These are phyloP conservation scores for Diplodus puntazzo DNA, from an alignment of 2,797 vertebrate genomes.

Conservation along the genomic window DNA sequence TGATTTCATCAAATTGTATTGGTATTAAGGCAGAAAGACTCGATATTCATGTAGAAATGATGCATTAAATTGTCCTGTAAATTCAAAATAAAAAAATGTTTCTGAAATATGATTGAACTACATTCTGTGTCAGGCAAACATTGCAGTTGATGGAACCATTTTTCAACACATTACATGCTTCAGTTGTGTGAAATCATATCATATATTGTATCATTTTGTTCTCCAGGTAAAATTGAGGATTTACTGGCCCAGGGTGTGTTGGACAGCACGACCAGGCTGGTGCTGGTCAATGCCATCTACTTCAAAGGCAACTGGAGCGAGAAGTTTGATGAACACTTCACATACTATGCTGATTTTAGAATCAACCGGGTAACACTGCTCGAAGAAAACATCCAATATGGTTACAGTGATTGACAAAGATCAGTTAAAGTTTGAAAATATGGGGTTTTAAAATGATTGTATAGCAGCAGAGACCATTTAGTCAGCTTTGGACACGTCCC, in stretches of 20 bases:
- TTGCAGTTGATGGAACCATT: too few relatives aligned
- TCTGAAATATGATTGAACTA: not conserved
- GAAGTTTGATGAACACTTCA: slow-evolving; percentile 61
- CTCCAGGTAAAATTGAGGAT: slow-evolving; percentile 82
- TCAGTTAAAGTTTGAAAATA: not conserved
- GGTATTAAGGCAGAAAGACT: not conserved
- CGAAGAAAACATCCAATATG: not conserved
- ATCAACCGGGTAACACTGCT: slow-evolving; percentile 77
- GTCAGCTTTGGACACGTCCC: too few relatives aligned
- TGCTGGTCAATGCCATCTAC: slow-evolving; percentile 87
- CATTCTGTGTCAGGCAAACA: too few relatives aligned
- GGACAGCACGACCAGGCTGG: slow-evolving; percentile 69
- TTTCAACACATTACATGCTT: not conserved
- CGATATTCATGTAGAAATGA: not conserved
- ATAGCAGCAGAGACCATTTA: not conserved
- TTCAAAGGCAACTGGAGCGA: slow-evolving; percentile 85
- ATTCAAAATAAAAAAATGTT: too few relatives aligned
- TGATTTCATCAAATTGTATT: not conserved
- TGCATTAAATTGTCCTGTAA: not conserved
- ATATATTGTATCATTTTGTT: not conserved
- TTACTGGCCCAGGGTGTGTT: slow-evolving; percentile 72
- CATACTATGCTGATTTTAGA: slow-evolving; percentile 67
- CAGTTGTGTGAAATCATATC: not conserved
- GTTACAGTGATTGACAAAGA: not conserved
- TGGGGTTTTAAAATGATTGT: too few relatives aligned